Conservation (phyloP, 64 coral and sea anemone species). For the Montipora cactus region DNA sequence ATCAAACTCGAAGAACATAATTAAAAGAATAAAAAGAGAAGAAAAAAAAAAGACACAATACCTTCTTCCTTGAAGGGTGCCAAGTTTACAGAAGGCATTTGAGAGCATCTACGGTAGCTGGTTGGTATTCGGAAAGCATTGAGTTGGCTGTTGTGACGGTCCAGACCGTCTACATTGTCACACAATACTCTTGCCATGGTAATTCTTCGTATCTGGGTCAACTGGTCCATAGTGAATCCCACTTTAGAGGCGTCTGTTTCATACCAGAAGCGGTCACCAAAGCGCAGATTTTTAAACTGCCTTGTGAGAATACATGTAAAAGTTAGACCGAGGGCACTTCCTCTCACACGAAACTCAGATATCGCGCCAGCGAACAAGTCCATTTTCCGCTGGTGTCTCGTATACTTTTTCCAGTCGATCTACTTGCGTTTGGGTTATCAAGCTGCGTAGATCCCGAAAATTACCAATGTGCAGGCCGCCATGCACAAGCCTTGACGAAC, state of each 20-base stretch:
- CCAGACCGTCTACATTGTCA: constrained; percentile 77
- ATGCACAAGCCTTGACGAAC: constrained; percentile 58
- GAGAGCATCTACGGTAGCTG: not conserved
- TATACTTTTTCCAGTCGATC: constrained; percentile 18
- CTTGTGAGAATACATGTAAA: constrained; percentile 23
- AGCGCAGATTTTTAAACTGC: constrained; percentile 17
- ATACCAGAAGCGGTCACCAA: constrained; percentile 53
- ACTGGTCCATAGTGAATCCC: constrained; percentile 44
- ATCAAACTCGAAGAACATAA: no score
- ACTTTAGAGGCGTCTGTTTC: not conserved
- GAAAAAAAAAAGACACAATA: no score
- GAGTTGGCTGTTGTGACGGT: not conserved
- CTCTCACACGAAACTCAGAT: not conserved
- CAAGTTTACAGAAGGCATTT: not conserved
- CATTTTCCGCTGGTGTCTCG: not conserved
- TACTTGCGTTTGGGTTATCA: not conserved
- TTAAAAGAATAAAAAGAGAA: no score
- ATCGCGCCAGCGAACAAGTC: constrained; percentile 50
- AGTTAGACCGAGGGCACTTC: constrained; percentile 23
- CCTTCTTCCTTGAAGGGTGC: not conserved
- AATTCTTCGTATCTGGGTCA: constrained; percentile 56
- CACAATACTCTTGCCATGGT: constrained; percentile 68
- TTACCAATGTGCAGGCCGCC: constrained; percentile 45
- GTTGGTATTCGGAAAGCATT: not conserved
- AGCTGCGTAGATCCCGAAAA: constrained; percentile 74